These are phyloP conservation scores for Cataglyphis hispanica DNA, from an alignment of 1,140 invertebrate genomes.

Conservation along the genomic window DNA sequence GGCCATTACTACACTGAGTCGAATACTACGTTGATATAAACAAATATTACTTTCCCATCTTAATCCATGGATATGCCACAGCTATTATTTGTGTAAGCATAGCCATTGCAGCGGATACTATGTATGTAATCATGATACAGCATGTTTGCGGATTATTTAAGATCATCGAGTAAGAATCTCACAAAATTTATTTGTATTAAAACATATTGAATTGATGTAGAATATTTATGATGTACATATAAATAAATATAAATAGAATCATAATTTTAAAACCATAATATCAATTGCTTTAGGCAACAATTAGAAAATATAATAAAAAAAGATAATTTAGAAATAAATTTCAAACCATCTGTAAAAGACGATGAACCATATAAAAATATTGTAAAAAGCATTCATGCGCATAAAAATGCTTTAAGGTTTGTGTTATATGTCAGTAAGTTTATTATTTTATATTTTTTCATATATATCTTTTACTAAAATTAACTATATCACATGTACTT, in stretches of 20 bases:
- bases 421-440: background rate
- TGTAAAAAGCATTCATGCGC: slow-evolving; percentile 30
- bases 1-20: slow-evolving; percentile 49
- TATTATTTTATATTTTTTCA: background rate
- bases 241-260: background rate
- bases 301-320: slow-evolving; percentile 24
- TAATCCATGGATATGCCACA: slow-evolving; percentile 48
- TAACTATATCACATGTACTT: background rate
- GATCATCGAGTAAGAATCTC: slow-evolving; percentile 33
- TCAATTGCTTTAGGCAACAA: slow-evolving; percentile 26
- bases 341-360: slow-evolving; percentile 4
- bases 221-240: background rate
- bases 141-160: slow-evolving; percentile 57
- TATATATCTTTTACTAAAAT: background rate
- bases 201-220: background rate
- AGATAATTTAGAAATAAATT: slow-evolving; percentile 16
- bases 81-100: slow-evolving; percentile 40
- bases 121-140: slow-evolving; percentile 47
- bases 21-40: slow-evolving; percentile 56
- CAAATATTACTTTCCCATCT: slow-evolving; percentile 54
- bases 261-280: background rate
- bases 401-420: slow-evolving; percentile 51
- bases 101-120: slow-evolving; percentile 48
- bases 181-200: background rate
- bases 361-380: slow-evolving; percentile 52